Evolutionary conservation across 2,888 invertebrate genomes (phyloP).

Genomic region (Melieria picta): DNA sequence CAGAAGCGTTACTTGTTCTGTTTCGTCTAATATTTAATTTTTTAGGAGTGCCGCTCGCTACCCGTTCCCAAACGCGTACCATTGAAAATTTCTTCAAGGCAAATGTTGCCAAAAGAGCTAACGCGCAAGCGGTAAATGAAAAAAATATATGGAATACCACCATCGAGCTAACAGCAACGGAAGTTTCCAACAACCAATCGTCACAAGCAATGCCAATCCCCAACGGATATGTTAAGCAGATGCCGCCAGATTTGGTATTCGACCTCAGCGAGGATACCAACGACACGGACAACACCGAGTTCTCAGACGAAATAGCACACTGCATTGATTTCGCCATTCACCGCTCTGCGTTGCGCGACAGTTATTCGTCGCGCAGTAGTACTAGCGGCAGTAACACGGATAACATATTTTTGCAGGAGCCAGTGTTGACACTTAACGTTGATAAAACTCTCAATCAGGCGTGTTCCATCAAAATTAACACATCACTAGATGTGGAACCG

Average conservation of each 20-base stretch:
- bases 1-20: no score
- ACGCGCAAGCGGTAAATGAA: slow-evolving; percentile 31
- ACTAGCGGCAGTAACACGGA: slow-evolving; percentile 52
- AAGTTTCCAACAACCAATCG: slow-evolving; percentile 19
- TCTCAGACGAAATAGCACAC: slow-evolving; percentile 41
- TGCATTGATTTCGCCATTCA: slow-evolving; percentile 45
- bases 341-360: slow-evolving; percentile 48
- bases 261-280: slow-evolving; percentile 47
- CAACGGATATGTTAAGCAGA: neutral
- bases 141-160: slow-evolving; percentile 34
- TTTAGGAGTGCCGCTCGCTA: slow-evolving; percentile 58
- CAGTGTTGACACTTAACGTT: slow-evolving; percentile 64
- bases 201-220: slow-evolving; percentile 13
- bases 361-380: slow-evolving; percentile 56
- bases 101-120: slow-evolving; percentile 49
- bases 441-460: slow-evolving; percentile 65
- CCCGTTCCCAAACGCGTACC: slow-evolving; percentile 61
- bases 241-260: slow-evolving; percentile 38
- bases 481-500: slow-evolving; percentile 59
- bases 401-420: slow-evolving; percentile 66
- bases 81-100: slow-evolving; percentile 62
- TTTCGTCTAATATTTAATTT: neutral
- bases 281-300: slow-evolving; percentile 44
- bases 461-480: slow-evolving; percentile 64
- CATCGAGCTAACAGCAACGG: slow-evolving; percentile 20